These are phyloP conservation scores for Porites divaricata DNA, from an alignment of 92 coral and sea anemone genomes.

Conservation along the genomic window DNA sequence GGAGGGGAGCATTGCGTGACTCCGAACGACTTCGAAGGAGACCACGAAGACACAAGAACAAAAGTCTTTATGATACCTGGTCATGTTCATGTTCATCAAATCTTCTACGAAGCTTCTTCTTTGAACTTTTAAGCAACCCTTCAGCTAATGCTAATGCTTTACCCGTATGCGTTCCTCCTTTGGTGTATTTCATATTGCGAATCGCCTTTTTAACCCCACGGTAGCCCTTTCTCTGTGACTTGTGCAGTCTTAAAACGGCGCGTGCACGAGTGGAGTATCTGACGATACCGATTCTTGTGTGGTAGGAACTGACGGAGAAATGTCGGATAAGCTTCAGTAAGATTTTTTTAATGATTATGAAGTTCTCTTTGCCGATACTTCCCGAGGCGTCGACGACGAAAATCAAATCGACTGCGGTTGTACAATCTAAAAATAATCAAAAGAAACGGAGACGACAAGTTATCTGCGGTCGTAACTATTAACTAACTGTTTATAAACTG, in stretches of 20 bases:
- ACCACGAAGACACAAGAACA: neutral
- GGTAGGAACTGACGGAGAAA: conserved; percentile 18
- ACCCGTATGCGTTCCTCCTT: conserved; percentile 31
- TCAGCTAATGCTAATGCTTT: conserved; percentile 4
- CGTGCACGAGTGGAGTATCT: neutral
- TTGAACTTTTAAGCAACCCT: neutral
- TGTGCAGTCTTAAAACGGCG: neutral
- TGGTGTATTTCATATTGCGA: neutral
- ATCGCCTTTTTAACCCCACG: neutral
- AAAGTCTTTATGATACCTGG: conserved; percentile 3
- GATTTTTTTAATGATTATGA: neutral
- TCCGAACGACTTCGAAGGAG: too few relatives aligned
- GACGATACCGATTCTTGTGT: conserved; percentile 24
- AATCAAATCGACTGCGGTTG: conserved; percentile 32
- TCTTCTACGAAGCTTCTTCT: neutral
- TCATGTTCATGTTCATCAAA: neutral
- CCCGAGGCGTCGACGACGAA: conserved; percentile 43
- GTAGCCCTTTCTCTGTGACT: conserved; percentile 7
- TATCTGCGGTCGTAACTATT: too few relatives aligned
- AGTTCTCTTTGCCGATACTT: conserved; percentile 24
- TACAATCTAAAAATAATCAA: conserved; percentile 17
- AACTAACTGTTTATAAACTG: too few relatives aligned
- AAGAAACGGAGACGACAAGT: neutral
- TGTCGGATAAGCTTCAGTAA: conserved; percentile 3
- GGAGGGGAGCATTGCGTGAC: too few relatives aligned